Base-by-base conservation (phyloP, 2,888 invertebrate genomes). In the Calephelis perditalis region DNA sequence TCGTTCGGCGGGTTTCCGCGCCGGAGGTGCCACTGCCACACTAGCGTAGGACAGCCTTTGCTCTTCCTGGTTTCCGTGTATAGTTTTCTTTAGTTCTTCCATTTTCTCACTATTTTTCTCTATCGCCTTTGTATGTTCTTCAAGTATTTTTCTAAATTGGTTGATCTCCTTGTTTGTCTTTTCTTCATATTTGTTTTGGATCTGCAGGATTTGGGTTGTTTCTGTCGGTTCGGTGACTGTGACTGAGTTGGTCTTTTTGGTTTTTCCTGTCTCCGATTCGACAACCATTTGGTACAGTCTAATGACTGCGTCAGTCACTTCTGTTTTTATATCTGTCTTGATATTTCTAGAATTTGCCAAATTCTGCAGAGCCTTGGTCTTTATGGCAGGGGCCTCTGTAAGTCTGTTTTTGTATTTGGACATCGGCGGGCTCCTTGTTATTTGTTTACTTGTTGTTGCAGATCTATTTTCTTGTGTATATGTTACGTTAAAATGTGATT, bases 261-360 rank as follows among this genome's bases (percentile, higher is more conserved):
- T 4, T 26, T 26, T 26, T 26, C 26, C 26, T 26, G 26, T 26
- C 26, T 26, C 26, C 26, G 26, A 1, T 26, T 26, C 26, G 26
- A 26, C 26, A 26, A 26, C 26, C 26, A 26, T 26, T 26, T 26
- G 3, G 26, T 26, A 26, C 26, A 26, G 26, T 26, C 26, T 26
- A 26, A 26, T 26, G 26, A 26, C 26, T 26, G 26, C 26, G 26
- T 26, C 26, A 3, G 26, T 26, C 26, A 26, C 26, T 3, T 26
- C 26, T 3, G 26, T 26, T 26, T 26, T 57, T 9, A 57, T 57
- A 2, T 57, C 57, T 0, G 57, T 26, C 11, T 46, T 44, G 7
- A 57, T 12, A 26, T 57, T 57, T 11, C 57, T 45, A 9, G 57
- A 57, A 12, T 44, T 46, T 10, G 11, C 9, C 12, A 57, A 15